Conservation (phyloP, 2,888 invertebrate genomes). For the Leucozona laternaria region DNA sequence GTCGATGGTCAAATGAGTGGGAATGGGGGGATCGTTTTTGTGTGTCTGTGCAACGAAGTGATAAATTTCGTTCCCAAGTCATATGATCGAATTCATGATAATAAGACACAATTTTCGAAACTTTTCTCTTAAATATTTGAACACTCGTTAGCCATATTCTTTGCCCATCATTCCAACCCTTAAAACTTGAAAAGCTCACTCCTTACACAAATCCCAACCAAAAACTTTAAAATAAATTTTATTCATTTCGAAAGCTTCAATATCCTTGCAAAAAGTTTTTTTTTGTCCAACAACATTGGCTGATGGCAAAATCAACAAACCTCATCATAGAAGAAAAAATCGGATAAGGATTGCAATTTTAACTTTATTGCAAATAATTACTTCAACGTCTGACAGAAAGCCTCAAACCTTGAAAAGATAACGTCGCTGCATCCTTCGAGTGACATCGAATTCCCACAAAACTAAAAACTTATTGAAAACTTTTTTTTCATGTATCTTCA, state of each 20-base stretch:
- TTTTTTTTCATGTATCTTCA: slow-evolving; percentile 13
- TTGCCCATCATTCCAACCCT: background rate
- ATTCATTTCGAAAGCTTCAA: slow-evolving; percentile 2
- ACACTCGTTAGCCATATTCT: too few species aligned
- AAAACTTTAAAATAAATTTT: background rate
- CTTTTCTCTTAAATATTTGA: too few species aligned
- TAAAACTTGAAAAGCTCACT: background rate
- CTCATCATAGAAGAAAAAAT: slow-evolving; percentile 4
- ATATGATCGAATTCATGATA: too few species aligned
- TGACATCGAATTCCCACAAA: background rate
- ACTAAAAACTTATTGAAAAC: slow-evolving; percentile 23
- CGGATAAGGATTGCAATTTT: slow-evolving; percentile 24
- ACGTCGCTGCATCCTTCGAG: background rate
- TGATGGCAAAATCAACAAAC: slow-evolving; percentile 24
- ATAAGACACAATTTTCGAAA: too few species aligned
- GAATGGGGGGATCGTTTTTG: too few species aligned
- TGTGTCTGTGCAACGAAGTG: too few species aligned
- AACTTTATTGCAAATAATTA: slow-evolving; percentile 9
- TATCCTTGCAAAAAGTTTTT: background rate
- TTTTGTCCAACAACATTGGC: background rate
- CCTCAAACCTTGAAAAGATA: background rate
- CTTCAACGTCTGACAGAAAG: background rate
- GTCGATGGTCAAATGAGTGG: too few species aligned
- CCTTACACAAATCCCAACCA: background rate
- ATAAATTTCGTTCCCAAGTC: too few species aligned